These are phyloP conservation scores for Dendroctonus valens DNA, from an alignment of 1,140 invertebrate species.

Conservation along the genomic window DNA sequence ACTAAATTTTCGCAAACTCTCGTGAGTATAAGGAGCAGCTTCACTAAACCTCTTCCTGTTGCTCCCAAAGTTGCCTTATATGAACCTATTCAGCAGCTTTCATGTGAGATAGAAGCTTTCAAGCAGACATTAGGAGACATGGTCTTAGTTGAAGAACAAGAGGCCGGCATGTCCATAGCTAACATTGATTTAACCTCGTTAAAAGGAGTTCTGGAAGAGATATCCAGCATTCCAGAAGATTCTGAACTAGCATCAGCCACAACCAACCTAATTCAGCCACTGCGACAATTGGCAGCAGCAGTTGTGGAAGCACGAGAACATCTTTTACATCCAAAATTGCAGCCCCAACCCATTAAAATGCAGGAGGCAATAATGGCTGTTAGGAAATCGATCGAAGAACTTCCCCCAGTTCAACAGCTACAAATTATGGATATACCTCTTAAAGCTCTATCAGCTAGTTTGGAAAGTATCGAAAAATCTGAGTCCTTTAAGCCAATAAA, in stretches of 20 bases:
- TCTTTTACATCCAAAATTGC: background rate
- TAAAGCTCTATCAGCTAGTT: background rate
- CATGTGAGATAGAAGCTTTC: background rate
- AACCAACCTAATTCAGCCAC: no score
- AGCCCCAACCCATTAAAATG: background rate
- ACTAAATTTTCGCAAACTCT: background rate
- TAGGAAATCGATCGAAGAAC: background rate
- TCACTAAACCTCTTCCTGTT: background rate
- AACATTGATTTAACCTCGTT: background rate
- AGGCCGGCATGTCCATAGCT: background rate
- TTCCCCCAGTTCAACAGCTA: background rate
- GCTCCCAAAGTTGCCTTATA: background rate
- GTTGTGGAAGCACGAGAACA: background rate
- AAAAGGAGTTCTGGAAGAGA: background rate
- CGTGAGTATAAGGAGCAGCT: background rate
- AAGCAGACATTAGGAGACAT: background rate
- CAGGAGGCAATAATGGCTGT: background rate
- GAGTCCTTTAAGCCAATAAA: background rate
- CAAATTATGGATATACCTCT: background rate
- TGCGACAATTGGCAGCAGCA: background rate
- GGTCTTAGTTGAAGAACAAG: background rate
- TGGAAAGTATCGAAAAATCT: conserved; percentile 5
- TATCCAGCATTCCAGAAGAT: no score
- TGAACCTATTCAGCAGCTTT: background rate
- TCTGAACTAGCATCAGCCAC: no score